These are phyloP conservation scores for Oreotrochilus melanogaster DNA, from an alignment of 2,113 vertebrate genomes.

Conservation along the genomic window DNA sequence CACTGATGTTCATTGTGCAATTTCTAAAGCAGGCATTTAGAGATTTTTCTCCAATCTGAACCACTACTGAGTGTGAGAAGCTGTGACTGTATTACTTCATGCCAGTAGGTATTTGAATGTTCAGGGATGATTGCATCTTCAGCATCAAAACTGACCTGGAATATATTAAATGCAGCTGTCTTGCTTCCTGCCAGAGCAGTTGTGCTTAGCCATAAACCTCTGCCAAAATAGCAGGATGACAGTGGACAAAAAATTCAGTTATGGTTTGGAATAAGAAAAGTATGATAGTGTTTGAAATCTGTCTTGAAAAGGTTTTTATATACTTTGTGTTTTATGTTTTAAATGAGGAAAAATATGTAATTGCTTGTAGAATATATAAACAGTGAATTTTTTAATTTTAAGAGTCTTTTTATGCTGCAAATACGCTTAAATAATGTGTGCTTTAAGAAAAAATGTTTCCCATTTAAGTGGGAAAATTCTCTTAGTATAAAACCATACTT, in stretches of 20 bases:
- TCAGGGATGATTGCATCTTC: not conserved
- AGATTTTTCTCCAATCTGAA: not conserved
- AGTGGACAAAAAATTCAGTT: not conserved
- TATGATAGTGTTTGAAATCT: not conserved
- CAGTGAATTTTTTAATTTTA: not conserved
- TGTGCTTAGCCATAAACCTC: not conserved
- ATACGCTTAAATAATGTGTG: not conserved
- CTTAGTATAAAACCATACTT: not conserved
- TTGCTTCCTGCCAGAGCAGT: not conserved
- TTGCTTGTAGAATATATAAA: not conserved
- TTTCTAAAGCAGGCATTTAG: not conserved
- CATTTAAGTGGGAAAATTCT: not conserved
- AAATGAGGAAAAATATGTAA: not conserved
- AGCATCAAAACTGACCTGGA: not conserved
- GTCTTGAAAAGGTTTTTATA: not conserved
- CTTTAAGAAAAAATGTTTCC: not conserved
- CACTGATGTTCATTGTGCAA: not conserved
- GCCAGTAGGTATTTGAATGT: not conserved
- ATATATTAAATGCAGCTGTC: not conserved
- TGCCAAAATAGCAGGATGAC: not conserved
- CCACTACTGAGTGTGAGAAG: not conserved
- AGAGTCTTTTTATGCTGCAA: not conserved
- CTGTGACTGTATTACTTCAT: not conserved
- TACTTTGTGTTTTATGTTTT: not conserved
- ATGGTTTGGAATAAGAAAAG: not conserved